phyloP scores from a whole-genome alignment of 2,888 invertebrate species.

The Eilema depressum region DNA sequence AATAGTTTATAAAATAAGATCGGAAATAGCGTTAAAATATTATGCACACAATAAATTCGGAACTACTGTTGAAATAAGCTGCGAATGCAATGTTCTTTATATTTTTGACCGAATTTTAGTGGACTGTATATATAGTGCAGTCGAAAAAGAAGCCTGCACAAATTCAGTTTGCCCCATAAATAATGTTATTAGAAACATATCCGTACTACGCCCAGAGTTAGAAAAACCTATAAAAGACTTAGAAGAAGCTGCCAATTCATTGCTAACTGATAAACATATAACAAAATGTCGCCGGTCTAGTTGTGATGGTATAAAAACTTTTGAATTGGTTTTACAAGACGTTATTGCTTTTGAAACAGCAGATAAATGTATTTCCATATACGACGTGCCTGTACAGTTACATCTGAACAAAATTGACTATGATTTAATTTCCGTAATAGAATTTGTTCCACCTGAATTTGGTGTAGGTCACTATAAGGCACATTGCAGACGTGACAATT shows the following conservation, averaged over 20 bases:
- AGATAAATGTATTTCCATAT: background rate
- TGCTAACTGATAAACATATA: background rate
- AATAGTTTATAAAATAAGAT: background rate
- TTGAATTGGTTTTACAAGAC: background rate
- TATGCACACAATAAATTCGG: background rate
- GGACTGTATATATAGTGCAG: slow-evolving; percentile 5
- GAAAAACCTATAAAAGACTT: background rate
- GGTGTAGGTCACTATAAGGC: background rate
- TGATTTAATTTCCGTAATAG: background rate
- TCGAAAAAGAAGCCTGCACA: background rate
- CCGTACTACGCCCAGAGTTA: background rate
- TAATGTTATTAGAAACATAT: slow-evolving; percentile 1
- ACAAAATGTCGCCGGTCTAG: background rate
- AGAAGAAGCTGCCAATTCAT: slow-evolving; percentile 1
- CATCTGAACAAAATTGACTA: background rate
- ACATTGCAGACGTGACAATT: too few species aligned
- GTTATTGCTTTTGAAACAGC: slow-evolving; percentile 1
- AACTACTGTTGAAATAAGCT: background rate
- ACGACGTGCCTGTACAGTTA: background rate
- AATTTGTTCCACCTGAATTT: slow-evolving; percentile 7
- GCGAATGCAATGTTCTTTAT: slow-evolving; percentile 2
- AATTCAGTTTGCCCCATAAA: slow-evolving; percentile 5
- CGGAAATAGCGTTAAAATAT: background rate
- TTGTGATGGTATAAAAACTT: slow-evolving; percentile 1
- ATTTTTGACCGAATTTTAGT: slow-evolving; percentile 5